Conservation (phyloP, 2,113 vertebrate genomes). For the Sceloporus tristichus region DNA sequence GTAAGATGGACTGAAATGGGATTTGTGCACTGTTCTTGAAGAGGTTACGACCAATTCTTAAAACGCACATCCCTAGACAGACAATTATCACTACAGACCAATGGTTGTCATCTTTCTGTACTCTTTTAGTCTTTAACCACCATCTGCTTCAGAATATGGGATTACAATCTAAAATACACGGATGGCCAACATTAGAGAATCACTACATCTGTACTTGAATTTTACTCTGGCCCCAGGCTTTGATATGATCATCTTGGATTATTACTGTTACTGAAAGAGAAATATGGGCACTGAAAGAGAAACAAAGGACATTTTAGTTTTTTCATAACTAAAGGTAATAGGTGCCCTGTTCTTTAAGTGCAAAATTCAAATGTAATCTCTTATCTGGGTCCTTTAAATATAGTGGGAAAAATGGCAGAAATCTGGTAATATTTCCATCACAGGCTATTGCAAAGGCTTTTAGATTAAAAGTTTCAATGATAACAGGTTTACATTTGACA, state of each 20-base stretch:
- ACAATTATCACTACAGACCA: too few relatives aligned
- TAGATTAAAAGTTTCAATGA: background rate
- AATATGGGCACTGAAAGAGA: too few relatives aligned
- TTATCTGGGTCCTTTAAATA: background rate
- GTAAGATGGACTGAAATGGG: too few relatives aligned
- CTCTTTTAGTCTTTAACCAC: too few relatives aligned
- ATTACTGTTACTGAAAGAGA: too few relatives aligned
- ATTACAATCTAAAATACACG: background rate
- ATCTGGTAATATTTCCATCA: background rate
- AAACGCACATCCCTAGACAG: too few relatives aligned
- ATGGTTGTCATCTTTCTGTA: too few relatives aligned
- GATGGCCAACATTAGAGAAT: background rate
- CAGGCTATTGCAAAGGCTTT: background rate
- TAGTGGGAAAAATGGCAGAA: background rate
- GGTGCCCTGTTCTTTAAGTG: too few relatives aligned
- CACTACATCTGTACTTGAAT: background rate
- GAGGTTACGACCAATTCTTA: too few relatives aligned
- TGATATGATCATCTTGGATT: background rate
- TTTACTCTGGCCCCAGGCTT: background rate
- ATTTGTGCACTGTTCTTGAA: too few relatives aligned
- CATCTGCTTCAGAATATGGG: too few relatives aligned
- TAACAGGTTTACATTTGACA: background rate
- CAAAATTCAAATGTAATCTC: background rate
- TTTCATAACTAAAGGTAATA: background rate
- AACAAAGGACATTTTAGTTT: background rate